These are phyloP conservation scores for Agonopterix arenella DNA, from an alignment of 2,888 invertebrate genomes.

Conservation along the genomic window DNA sequence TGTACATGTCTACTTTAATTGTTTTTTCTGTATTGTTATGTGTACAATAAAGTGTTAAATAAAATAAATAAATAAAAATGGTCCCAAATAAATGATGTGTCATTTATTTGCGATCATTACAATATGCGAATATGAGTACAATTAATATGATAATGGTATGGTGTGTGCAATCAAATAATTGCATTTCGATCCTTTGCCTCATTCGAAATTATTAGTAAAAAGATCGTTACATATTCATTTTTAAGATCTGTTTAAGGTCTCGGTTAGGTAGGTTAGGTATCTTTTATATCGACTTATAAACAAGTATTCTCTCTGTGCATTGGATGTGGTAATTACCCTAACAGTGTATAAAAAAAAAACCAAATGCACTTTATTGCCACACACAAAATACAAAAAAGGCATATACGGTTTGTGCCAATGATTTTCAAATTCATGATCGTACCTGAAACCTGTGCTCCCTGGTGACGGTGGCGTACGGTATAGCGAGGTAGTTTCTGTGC, in stretches of 20 bases:
- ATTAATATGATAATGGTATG: too few species aligned
- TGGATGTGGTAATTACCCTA: conserved; percentile 31
- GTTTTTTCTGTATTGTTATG: neutral
- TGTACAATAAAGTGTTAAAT: too few species aligned
- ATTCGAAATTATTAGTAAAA: neutral
- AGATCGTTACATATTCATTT: too few species aligned
- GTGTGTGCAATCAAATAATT: neutral
- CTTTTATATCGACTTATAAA: neutral
- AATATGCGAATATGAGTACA: too few species aligned
- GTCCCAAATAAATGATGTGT: too few species aligned
- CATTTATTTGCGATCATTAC: too few species aligned
- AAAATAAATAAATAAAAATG: too few species aligned
- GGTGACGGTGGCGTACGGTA: conserved; percentile 46
- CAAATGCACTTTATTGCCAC: too few species aligned
- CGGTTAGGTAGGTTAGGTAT: neutral
- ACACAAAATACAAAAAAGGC: too few species aligned
- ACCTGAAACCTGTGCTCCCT: conserved; percentile 12
- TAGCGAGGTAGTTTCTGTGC: conserved; percentile 33
- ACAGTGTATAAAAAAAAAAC: too few species aligned
- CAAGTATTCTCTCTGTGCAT: conserved; percentile 17
- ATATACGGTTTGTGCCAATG: neutral
- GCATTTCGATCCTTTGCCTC: neutral
- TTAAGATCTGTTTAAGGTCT: neutral
- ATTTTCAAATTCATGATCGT: too few species aligned
- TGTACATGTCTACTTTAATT: too few species aligned